These are phyloP conservation scores for Agrypnus murinus DNA, from an alignment of 2,888 invertebrate species.

Conservation along the genomic window DNA sequence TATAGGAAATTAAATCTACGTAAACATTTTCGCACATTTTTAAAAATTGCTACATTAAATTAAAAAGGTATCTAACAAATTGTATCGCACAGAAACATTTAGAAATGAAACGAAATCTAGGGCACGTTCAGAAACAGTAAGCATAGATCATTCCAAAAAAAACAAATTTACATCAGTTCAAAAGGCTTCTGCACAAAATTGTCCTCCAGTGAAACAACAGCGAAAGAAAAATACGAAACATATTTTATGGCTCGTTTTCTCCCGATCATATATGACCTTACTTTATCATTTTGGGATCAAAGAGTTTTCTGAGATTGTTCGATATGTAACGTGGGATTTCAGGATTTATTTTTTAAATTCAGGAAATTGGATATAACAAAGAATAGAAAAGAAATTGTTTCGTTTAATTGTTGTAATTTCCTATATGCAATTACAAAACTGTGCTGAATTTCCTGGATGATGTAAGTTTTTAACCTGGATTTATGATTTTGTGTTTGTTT, in stretches of 20 bases:
- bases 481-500: too few species aligned
- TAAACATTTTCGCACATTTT: too few species aligned
- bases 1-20: too few species aligned
- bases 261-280: conserved; percentile 18
- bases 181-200: conserved; percentile 23
- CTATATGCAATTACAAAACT: neutral
- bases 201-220: conserved; percentile 23
- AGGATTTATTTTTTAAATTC: too few species aligned
- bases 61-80: neutral
- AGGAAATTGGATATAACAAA: too few species aligned
- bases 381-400: neutral
- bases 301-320: neutral
- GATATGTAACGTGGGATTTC: too few species aligned
- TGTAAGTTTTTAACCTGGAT: too few species aligned
- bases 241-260: conserved; percentile 22
- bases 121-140: neutral
- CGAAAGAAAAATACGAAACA: conserved; percentile 26
- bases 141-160: conserved; percentile 19
- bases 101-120: conserved; percentile 14
- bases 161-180: conserved; percentile 25
- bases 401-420: conserved; percentile 9
- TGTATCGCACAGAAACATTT: neutral
- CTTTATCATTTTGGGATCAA: conserved; percentile 23
- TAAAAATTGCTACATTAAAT: neutral
- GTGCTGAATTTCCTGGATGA: conserved; percentile 21